Evolutionary conservation across 2,888 invertebrate species (phyloP), one percentile per base, ranked within the genome.

Genomic region (Diogma glabrata): DNA sequence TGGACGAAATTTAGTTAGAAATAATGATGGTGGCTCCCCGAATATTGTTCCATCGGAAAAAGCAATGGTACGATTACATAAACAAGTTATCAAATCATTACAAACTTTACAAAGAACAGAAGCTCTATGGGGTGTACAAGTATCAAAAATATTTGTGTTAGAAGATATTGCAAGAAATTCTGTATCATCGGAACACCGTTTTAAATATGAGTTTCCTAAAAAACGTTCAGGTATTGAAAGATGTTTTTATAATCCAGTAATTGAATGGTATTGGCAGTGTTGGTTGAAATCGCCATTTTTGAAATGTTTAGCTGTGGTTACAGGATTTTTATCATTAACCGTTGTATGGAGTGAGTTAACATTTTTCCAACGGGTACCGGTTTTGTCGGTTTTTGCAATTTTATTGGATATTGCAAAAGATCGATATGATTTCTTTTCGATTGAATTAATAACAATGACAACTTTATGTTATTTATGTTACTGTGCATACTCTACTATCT

Each of bases 301-400:
- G 59, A 87, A 86, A 65, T 64, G 76, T 0, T 68, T 87, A 57
- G 84, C 92, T 2, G 72, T 88, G 22, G 59, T 81, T 10, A 80
- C 89, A 1, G 84, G 82, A 3, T 68, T 83, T 36, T 76, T 97
- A 69, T 95, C 96, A 0, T 72, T 87, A 20, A 82, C 87, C 64
- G 93, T 99, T 26, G 91, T 99, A n/a, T 96, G 97, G 96, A 97
- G 96, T 1, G 99, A 99, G 73, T 82, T 97, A 61, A 94, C 97
- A 2, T 99, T 99, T 73, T 99, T 99, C 74, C 87, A 87, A 64
- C 84, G 87, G 61, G 72, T 77, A 20, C 97, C 97, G 0, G 91
- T 94, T 19, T 75, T 99, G 3, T 97, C 97, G 1, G 79, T 99
- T 57, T 97, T 99, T 70, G 99, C 99, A n/a, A 81, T 87, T 56